Conservation (phyloP, 2,888 invertebrate species). For the Cactoblastis cactorum region DNA sequence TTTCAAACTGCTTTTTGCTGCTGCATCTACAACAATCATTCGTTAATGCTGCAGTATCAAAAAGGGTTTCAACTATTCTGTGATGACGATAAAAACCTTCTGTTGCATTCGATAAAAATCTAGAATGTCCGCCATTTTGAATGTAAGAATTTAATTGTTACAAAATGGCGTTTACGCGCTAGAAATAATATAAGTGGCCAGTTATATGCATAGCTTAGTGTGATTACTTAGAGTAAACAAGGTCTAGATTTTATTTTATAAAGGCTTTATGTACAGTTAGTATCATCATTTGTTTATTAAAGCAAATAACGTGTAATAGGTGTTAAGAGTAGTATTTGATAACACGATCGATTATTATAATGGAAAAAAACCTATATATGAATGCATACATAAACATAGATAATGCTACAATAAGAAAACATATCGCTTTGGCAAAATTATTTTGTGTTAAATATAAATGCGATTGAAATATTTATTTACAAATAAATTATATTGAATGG, state of each 20-base stretch:
- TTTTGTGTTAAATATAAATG: conserved; percentile 35
- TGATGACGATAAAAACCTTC: conserved; percentile 54
- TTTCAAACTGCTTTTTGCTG: conserved; percentile 41
- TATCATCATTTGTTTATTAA: conserved; percentile 60
- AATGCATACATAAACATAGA: conserved; percentile 59
- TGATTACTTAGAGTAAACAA: conserved; percentile 59
- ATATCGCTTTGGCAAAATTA: conserved; percentile 72
- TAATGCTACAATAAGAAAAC: conserved; percentile 75
- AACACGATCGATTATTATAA: conserved; percentile 59
- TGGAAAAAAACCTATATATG: conserved; percentile 43
- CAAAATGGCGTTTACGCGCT: conserved; percentile 52
- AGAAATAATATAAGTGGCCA: conserved; percentile 52
- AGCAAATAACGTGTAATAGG: conserved; percentile 60
- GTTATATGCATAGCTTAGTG: conserved; percentile 69
- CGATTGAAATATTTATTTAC: conserved; percentile 46
- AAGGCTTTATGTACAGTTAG: conserved; percentile 76
- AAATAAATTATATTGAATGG: conserved; percentile 28
- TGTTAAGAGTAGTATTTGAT: conserved; percentile 76
- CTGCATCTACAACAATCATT: conserved; percentile 30
- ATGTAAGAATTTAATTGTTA: conserved; percentile 30
- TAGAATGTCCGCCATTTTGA: conserved; percentile 52
- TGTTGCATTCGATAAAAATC: conserved; percentile 43
- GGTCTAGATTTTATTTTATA: conserved; percentile 74
- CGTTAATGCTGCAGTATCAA: conserved; percentile 38
- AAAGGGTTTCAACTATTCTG: conserved; percentile 51